Percentiles rank a stretch among this genome's conserved stretches.
Evolutionary conservation across 2,797 vertebrate species (phyloP).

Genomic region (Galagoides demidoff): DNA sequence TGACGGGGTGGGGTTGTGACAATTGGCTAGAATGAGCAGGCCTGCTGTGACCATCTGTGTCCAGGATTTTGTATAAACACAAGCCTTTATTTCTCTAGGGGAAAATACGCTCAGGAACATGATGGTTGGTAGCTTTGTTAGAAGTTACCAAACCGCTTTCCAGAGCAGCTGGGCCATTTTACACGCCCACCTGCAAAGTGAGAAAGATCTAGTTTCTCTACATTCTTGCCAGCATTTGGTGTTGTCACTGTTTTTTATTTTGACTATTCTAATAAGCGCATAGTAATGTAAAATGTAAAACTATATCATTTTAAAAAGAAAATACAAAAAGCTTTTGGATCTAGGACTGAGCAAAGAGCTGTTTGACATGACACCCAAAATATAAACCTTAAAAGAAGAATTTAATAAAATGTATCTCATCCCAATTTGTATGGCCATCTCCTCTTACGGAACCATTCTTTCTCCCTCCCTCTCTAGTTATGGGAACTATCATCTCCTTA

Average conservation of each 20-base stretch:
- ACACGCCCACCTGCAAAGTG: neutral
- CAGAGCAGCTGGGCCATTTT: neutral
- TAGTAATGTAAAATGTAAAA: neutral
- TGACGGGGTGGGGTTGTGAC: neutral
- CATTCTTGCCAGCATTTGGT: neutral
- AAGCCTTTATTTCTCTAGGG: neutral
- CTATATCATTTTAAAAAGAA: neutral
- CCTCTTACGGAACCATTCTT: neutral
- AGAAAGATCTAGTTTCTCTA: neutral
- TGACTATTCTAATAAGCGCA: neutral
- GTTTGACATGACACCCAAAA: neutral
- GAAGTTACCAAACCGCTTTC: neutral
- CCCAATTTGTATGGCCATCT: neutral
- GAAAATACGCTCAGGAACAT: neutral
- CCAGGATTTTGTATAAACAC: neutral
- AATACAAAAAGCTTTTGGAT: neutral
- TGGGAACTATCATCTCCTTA: neutral
- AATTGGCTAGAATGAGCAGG: neutral
- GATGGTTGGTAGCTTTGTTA: neutral
- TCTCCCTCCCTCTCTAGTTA: neutral
- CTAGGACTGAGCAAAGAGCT: neutral
- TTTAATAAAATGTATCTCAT: neutral
- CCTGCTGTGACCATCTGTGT: too few species aligned
- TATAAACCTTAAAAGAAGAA: neutral
- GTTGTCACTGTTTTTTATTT: neutral